Conservation (phyloP, 2,888 invertebrate species). For the Drosophila vallismaia region DNA sequence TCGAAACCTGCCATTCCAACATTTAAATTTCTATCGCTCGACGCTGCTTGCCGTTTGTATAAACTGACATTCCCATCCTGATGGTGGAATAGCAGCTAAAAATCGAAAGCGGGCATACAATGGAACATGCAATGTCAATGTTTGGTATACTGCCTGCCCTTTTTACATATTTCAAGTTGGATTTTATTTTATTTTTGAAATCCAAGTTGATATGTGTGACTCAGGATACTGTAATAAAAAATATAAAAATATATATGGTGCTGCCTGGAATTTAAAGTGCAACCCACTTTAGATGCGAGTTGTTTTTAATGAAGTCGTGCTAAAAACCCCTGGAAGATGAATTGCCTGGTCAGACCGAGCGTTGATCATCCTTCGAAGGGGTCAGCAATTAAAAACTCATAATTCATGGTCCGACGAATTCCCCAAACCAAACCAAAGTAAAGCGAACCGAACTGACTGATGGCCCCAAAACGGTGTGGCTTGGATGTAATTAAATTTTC, state of each 20-base stretch:
- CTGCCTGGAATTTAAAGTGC: conserved; percentile 31
- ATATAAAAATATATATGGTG: conserved; percentile 14
- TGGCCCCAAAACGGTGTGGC: conserved; percentile 29
- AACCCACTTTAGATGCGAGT: conserved; percentile 30
- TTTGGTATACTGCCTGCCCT: conserved; percentile 18
- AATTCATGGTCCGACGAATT: conserved; percentile 56
- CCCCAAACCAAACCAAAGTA: conserved; percentile 8
- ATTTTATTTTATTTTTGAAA: conserved; percentile 8
- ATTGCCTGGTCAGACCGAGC: conserved; percentile 55
- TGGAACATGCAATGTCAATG: conserved; percentile 39
- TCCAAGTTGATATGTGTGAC: background rate
- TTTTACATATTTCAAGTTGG: background rate
- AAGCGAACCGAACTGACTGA: conserved; percentile 13
- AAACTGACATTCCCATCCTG: conserved; percentile 62
- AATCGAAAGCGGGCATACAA: conserved; percentile 19
- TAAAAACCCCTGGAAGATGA: conserved; percentile 54
- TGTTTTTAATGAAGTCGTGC: conserved; percentile 55
- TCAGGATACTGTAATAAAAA: conserved; percentile 9
- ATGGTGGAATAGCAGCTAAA: conserved; percentile 27
- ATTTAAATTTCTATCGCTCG: conserved; percentile 71
- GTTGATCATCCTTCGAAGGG: conserved; percentile 16
- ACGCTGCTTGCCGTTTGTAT: conserved; percentile 50
- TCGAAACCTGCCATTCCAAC: conserved; percentile 53
- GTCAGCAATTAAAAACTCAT: conserved; percentile 72
- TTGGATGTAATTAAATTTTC: conserved; percentile 47